Percentiles rank a stretch among this genome's conserved stretches.
Conservation (phyloP, 2,797 vertebrate genomes). For the Pelochelys cantorii region DNA sequence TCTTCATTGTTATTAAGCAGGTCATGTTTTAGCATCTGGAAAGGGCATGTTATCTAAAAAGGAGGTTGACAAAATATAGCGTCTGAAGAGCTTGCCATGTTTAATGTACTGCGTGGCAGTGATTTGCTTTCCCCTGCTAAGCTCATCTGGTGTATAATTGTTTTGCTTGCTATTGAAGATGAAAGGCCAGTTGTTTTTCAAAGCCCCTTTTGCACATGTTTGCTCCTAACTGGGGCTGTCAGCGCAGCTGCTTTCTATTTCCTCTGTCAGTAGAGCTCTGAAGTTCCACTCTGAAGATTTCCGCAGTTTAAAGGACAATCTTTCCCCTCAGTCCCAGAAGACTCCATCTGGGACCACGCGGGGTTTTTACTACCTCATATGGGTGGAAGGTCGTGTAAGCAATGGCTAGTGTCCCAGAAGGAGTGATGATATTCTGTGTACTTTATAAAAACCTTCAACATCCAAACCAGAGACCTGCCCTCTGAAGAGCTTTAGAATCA, state of each 20-base stretch:
- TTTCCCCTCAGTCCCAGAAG: slow-evolving; percentile 49
- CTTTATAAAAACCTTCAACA: slow-evolving; percentile 49
- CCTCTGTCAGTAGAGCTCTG: slow-evolving; percentile 60
- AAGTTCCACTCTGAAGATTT: slow-evolving; percentile 70
- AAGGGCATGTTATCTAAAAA: slow-evolving; percentile 47
- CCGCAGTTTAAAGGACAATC: slow-evolving; percentile 54
- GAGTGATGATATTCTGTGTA: not conserved
- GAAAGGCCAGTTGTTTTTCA: slow-evolving; percentile 74
- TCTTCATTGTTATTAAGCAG: slow-evolving; percentile 20
- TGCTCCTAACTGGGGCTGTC: slow-evolving; percentile 72
- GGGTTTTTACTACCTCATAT: slow-evolving; percentile 63
- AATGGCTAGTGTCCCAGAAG: not conserved
- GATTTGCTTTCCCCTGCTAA: slow-evolving; percentile 64
- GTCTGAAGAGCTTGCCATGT: slow-evolving; percentile 61
- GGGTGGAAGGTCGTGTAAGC: slow-evolving; percentile 40
- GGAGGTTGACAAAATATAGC: slow-evolving; percentile 53
- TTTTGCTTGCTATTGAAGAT: slow-evolving; percentile 72
- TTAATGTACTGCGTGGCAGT: slow-evolving; percentile 67
- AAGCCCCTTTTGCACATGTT: slow-evolving; percentile 65
- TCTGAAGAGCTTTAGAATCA: slow-evolving; percentile 8
- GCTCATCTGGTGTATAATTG: slow-evolving; percentile 62
- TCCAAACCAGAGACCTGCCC: not conserved
- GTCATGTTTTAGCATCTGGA: slow-evolving; percentile 57
- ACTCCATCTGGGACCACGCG: not conserved
- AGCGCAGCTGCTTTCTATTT: slow-evolving; percentile 70